Base-by-base conservation (phyloP, 2,888 invertebrate species). In the Idaea straminata region DNA sequence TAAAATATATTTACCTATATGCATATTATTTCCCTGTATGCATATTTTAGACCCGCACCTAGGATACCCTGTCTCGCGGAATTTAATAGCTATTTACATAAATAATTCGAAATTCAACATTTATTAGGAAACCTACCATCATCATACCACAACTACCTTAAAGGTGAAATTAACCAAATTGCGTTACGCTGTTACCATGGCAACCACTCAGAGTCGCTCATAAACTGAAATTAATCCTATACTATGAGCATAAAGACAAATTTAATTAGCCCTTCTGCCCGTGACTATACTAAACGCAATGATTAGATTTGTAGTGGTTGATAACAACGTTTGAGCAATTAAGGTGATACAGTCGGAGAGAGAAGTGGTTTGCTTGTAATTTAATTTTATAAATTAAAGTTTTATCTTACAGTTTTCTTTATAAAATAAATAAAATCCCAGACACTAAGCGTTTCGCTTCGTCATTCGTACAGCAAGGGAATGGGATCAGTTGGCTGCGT, bases 241-340 rank as follows among this genome's bases (percentile, higher is more conserved):
- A 74, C 75, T 75, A 77, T 74, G 76, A 80, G 79, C 78, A 79
- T 82, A 83, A 80, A 81, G 82, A 81, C 82, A 81, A 82, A 87
- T 87, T 85, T 85, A 86, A 87, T 87, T 87, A 86, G 81, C 73
- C 66, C 70, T 71, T 75, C 74, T 75, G 73, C 67, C 70, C 61
- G 66, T 59, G 77, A 68, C 77, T 73, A 71, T 68, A 66, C 73
- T 67, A 62, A 66, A 72, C 72, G 70, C 35, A 67, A 72, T 76
- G 71, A 76, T 78, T 77, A 73, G 70, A 71, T 62, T 47, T 47
- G 36, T 63, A 61, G 62, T 65, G 57, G 15, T 16, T 57, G 62
- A 61, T 64, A 47, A 47, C 47, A 47, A 47, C 47, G 47, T 47
- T 47, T 47, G 47, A 47, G 47, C 47, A 47, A 47, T 47, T 47